Percentiles rank a stretch among this genome's conserved stretches.
Evolutionary conservation across 2,888 invertebrate genomes (phyloP).

Genomic region (Parthenolecanium corni): DNA sequence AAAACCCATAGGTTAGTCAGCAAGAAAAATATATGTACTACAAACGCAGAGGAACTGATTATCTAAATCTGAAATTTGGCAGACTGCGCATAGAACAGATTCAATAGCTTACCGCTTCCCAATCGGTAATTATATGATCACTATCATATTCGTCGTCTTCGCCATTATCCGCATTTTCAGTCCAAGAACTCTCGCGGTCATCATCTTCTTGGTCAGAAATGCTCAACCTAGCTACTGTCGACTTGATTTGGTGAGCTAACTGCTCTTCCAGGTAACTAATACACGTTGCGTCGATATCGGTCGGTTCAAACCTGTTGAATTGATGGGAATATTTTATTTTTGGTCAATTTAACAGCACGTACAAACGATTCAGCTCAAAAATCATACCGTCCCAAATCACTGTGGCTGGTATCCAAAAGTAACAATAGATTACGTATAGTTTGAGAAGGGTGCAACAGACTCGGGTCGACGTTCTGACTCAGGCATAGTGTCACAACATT

Average conservation of each 20-base stretch:
- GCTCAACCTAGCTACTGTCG: conserved; percentile 8
- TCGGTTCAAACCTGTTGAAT: conserved; percentile 1
- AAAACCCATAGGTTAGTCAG: conserved; percentile 29
- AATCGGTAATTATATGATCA: conserved; percentile 43
- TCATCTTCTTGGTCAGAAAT: conserved; percentile 6
- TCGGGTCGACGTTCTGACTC: conserved; percentile 57
- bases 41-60: not conserved
- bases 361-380: no score
- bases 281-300: conserved; percentile 5
- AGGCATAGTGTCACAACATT: conserved; percentile 69
- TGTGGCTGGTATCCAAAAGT: conserved; percentile 52
- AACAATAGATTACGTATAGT: conserved; percentile 61
- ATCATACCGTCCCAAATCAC: conserved; percentile 67
- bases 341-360: no score
- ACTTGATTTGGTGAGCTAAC: conserved; percentile 5
- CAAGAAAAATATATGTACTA: not conserved
- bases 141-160: conserved; percentile 16
- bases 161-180: not conserved
- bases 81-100: no score
- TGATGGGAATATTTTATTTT: not conserved
- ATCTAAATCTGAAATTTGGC: no score
- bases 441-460: conserved; percentile 33
- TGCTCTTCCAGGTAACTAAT: conserved; percentile 16
- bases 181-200: not conserved
- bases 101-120: conserved; percentile 70